These are phyloP conservation scores for Leucoraja erinaceus DNA, from an alignment of 2,113 vertebrate genomes.

Conservation along the genomic window DNA sequence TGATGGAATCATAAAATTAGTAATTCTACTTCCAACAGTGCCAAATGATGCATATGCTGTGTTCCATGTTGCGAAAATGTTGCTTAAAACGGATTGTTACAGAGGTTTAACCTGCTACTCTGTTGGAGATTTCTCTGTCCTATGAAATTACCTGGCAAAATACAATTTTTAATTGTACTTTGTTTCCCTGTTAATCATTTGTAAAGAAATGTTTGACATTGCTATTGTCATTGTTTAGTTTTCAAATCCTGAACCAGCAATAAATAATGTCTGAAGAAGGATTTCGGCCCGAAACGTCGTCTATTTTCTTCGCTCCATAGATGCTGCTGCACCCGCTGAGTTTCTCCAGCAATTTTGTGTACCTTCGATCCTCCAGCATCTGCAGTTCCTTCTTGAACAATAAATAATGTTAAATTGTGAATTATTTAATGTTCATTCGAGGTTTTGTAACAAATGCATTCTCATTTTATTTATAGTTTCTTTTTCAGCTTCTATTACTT, in stretches of 20 bases:
- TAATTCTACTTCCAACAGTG: slow-evolving; percentile 14
- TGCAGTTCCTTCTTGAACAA: no score
- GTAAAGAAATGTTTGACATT: not conserved
- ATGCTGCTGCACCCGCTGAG: no score
- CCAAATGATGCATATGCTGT: slow-evolving; percentile 15
- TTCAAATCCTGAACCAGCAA: not conserved
- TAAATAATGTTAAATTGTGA: not conserved
- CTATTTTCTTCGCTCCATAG: no score
- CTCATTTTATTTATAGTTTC: not conserved
- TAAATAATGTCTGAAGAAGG: not conserved
- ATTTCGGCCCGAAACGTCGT: no score
- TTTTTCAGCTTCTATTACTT: not conserved
- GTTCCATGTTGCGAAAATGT: not conserved
- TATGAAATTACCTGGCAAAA: not conserved
- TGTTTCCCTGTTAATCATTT: not conserved
- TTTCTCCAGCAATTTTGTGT: no score
- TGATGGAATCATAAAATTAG: slow-evolving; percentile 13
- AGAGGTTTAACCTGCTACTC: not conserved
- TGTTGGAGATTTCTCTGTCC: not conserved
- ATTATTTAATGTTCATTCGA: not conserved
- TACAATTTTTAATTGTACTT: not conserved
- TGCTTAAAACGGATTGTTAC: not conserved
- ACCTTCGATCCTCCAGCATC: no score
- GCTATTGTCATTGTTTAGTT: not conserved
- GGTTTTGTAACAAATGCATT: not conserved